Conservation (phyloP, 1,140 invertebrate genomes). For the Drosophila rhopaloa region DNA sequence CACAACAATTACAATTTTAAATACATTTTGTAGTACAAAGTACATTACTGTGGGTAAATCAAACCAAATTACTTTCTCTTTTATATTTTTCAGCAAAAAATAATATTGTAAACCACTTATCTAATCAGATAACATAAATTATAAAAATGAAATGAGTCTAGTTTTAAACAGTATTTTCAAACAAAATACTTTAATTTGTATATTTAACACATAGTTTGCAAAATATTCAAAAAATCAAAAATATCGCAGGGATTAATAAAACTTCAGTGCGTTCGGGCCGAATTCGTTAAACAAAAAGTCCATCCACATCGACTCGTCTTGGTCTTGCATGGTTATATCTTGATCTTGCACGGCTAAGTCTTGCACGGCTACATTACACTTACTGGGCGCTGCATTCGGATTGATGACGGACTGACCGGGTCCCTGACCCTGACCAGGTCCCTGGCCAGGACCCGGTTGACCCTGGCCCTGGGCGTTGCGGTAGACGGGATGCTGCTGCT, state of each 20-base stretch:
- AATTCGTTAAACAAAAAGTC: not conserved
- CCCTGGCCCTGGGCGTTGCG: constrained; percentile 62
- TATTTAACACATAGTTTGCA: too few species aligned
- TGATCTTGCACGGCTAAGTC: not conserved
- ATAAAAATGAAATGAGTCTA: too few species aligned
- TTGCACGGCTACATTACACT: constrained; percentile 59
- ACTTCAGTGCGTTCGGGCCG: too few species aligned
- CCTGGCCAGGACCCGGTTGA: constrained; percentile 47
- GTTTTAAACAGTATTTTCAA: too few species aligned
- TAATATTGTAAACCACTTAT: too few species aligned
- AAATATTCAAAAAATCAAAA: not conserved
- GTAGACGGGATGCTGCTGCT: constrained; percentile 60
- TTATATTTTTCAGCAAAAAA: too few species aligned
- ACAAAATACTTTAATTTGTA: too few species aligned
- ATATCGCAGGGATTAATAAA: not conserved
- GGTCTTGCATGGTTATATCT: too few species aligned
- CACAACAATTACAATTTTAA: not conserved
- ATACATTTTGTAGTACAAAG: too few species aligned
- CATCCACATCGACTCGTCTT: not conserved
- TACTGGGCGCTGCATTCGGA: constrained; percentile 69
- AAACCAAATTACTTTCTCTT: too few species aligned
- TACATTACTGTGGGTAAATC: too few species aligned
- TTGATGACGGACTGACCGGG: constrained; percentile 55
- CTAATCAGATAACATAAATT: too few species aligned
- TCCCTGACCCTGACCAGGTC: constrained; percentile 38